Base-by-base conservation (phyloP, 2,797 vertebrate species). In the Sebastes kiyomatsui region DNA sequence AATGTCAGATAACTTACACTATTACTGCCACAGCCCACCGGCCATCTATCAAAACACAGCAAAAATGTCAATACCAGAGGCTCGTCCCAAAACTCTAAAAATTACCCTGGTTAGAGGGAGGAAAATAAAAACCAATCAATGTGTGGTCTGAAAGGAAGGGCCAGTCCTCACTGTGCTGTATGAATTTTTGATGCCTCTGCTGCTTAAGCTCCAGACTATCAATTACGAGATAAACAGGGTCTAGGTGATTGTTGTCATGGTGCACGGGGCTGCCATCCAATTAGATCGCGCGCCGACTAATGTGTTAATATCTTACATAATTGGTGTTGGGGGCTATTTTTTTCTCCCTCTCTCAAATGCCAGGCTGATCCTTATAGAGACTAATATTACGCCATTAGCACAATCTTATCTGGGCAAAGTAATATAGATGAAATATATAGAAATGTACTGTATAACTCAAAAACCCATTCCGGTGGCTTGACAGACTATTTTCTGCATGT, bases 231-330 rank as follows among this genome's bases (percentile, higher is more conserved):
- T 95, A 94, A 95, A 95, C 93, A 93, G 92, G 92, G 92, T 90
- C 91, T 93, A 88, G 93, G 92, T 93, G 93, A 94, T 95, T 95
- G 95, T 94, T 95, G 93, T 94, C 94, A 94, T 94, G 94, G 93
- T 91, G 93, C 90, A 88, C 88, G 67, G 91, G 89, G 92, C 91
- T 90, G 90, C 91, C 88, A 87, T 95, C 93, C 93, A 95, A 95
- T 95, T 94, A 96, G 92, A 95, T 94, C 85, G 64, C 55, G 75
- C 83, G 23, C 84, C 74, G 85, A 89, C 93, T 94, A 94, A 96
- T 94, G 93, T 94, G 93, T 93, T 95, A 94, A 95, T 94, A 94
- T 93, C 92, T 94, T 93, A 94, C 91, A 94, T 94, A 95, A 95
- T 94, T 94, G 94, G 92, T 93, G 92, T 93, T 90, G 81, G 93